Evolutionary conservation across 1,140 invertebrate species (phyloP), one percentile per base, ranked within the genome.

Genomic region (Whitmania pigra): DNA sequence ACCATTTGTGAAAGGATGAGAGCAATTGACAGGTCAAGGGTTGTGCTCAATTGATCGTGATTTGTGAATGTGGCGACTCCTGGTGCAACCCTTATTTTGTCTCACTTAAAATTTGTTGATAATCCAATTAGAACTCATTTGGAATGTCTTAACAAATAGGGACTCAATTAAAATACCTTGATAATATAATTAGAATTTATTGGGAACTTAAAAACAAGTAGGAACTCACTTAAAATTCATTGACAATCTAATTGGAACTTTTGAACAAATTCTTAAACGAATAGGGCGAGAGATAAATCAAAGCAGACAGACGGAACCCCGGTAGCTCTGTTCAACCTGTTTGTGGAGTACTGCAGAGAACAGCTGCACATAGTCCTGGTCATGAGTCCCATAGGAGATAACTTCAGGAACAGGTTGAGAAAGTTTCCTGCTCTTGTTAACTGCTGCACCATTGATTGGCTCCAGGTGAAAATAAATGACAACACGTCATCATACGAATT

Each of bases 371-470:
- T 96, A 71, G 89, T 93, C 0, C 79, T 97, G 31, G 88, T 90
- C 1, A 94, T 97, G 91, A 94, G 90, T 70, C 92, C 93, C 0
- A 92, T 93, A 77, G 93, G 92, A 11, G 87, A 89, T 76, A 85
- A 88, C 0, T 89, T 97, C 80, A 85, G 93, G 73, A 91, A 89
- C 78, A 63, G 57, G 15, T 88, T 97, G n/a, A 84, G 92, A 73
- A 95, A 93, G 80, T 97, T 96, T 81, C 93, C 93, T 0, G 90
- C 92, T 0, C 85, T 97, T 43, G 90, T 96, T 25, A 97, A 94
- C 80, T 96, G 93, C 79, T 97, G 93, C 78, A 96, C 93, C 0
- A 94, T 97, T 74, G 92, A 97, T 83, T 97, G 93, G 94, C 92
- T 97, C 81, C 92, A 95, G 85, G 91, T 91, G 82, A 79, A n/a